phyloP scores from a whole-genome alignment of 2,797 vertebrate species.

The Phylloscopus collybita region DNA sequence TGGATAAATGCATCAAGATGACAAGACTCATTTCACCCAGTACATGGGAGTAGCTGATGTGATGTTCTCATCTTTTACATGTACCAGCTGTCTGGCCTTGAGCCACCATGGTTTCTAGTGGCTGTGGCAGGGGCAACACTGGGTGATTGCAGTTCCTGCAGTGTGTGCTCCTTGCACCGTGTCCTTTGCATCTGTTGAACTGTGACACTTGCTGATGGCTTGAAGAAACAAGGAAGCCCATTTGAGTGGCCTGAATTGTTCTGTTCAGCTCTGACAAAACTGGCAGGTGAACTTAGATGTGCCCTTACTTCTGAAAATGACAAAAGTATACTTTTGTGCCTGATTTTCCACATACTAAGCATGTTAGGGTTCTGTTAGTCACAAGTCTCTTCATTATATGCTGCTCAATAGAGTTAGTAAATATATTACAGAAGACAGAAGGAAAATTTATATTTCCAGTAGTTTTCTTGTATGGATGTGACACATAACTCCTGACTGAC shows the following conservation, averaged over 20 bases:
- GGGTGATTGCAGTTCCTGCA: background rate
- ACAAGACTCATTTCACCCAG: background rate
- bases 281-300: background rate
- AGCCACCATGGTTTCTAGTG: rapidly evolving
- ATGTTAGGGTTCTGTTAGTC: background rate
- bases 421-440: background rate
- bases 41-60: background rate
- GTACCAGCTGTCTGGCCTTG: background rate
- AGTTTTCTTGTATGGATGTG: slow-evolving; percentile 9
- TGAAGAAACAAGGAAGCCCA: background rate
- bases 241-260: background rate
- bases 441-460: slow-evolving; percentile 34
- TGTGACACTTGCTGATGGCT: background rate
- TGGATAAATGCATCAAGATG: background rate
- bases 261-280: background rate
- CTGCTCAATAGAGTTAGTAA: background rate
- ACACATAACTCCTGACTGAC: slow-evolving; percentile 18
- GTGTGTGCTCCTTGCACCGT: rapidly evolving
- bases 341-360: background rate
- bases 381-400: background rate
- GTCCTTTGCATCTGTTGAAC: background rate
- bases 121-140: rapidly evolving
- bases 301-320: background rate
- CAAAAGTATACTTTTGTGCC: background rate
- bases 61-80: background rate